A percentile compares a stretch with the other conserved stretches of the same genome.
phyloP scores from a whole-genome alignment of 2,888 invertebrate genomes.

The Malacosoma neustria region DNA sequence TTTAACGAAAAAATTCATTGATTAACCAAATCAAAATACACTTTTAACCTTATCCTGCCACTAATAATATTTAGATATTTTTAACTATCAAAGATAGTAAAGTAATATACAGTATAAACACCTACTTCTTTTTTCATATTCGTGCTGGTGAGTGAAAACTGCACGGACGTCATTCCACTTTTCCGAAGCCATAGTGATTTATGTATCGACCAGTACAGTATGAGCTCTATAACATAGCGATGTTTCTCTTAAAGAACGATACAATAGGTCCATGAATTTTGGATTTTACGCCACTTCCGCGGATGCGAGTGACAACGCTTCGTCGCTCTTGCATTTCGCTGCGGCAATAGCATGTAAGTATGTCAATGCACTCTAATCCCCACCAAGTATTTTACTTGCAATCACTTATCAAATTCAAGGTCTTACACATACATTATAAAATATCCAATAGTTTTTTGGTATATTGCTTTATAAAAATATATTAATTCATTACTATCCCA shows the following conservation, averaged over 20 bases:
- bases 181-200: slow-evolving; percentile 63
- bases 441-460: slow-evolving; percentile 2
- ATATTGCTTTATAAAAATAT: too few species aligned
- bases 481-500: too few species aligned
- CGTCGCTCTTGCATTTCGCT: slow-evolving; percentile 60
- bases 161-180: slow-evolving; percentile 72
- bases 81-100: too few species aligned
- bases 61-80: too few species aligned
- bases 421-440: slow-evolving; percentile 1
- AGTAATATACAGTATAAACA: too few species aligned
- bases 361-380: slow-evolving; percentile 70
- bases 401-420: slow-evolving; percentile 58
- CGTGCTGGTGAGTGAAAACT: slow-evolving; percentile 66
- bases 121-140: slow-evolving; percentile 57
- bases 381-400: slow-evolving; percentile 47
- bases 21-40: too few species aligned
- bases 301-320: slow-evolving; percentile 44
- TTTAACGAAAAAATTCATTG: too few species aligned
- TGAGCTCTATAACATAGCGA: slow-evolving; percentile 30
- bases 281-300: slow-evolving; percentile 39
- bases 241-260: slow-evolving; percentile 21
- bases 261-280: slow-evolving; percentile 35
- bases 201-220: slow-evolving; percentile 36
- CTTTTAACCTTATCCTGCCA: too few species aligned
- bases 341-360: slow-evolving; percentile 65